These are phyloP conservation scores for Bombus impatiens DNA, from an alignment of 1,140 invertebrate species.

Conservation along the genomic window DNA sequence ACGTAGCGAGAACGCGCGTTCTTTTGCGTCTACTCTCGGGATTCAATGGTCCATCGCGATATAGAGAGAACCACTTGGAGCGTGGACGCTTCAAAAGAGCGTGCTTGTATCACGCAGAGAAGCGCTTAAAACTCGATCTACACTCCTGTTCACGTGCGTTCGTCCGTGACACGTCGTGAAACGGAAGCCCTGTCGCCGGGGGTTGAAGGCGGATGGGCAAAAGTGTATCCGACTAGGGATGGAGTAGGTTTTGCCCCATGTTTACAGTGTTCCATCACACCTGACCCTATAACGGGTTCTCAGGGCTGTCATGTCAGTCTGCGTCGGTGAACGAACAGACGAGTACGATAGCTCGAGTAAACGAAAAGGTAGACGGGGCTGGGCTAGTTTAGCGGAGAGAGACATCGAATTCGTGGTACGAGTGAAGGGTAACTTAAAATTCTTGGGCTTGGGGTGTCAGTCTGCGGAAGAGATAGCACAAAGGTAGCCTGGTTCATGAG, in stretches of 20 bases:
- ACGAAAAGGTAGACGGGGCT: not conserved
- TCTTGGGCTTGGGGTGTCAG: not conserved
- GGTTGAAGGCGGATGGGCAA: slow-evolving; percentile 15
- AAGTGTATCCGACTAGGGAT: slow-evolving; percentile 35
- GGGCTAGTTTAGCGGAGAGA: not conserved
- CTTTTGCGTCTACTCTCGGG: not conserved
- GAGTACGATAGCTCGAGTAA: slow-evolving; percentile 15
- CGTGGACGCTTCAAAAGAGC: slow-evolving; percentile 38
- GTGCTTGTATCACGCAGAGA: not conserved
- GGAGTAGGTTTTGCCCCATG: slow-evolving; percentile 46
- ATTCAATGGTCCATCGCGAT: not conserved
- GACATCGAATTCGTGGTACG: not conserved
- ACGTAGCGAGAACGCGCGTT: not conserved
- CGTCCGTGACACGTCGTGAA: slow-evolving; percentile 22
- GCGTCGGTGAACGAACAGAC: slow-evolving; percentile 36
- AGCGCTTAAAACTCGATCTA: slow-evolving; percentile 57
- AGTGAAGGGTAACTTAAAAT: slow-evolving; percentile 52
- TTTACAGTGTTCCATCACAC: slow-evolving; percentile 56
- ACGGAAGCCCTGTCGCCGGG: slow-evolving; percentile 32
- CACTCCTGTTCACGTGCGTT: slow-evolving; percentile 25
- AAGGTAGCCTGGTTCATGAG: not conserved
- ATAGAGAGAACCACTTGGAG: slow-evolving; percentile 29
- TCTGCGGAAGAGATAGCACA: slow-evolving; percentile 14
- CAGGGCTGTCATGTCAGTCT: slow-evolving; percentile 43
- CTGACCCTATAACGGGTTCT: slow-evolving; percentile 51